These are phyloP conservation scores for Sebastes kiyomatsui DNA, from an alignment of 2,797 vertebrate genomes.

Conservation along the genomic window DNA sequence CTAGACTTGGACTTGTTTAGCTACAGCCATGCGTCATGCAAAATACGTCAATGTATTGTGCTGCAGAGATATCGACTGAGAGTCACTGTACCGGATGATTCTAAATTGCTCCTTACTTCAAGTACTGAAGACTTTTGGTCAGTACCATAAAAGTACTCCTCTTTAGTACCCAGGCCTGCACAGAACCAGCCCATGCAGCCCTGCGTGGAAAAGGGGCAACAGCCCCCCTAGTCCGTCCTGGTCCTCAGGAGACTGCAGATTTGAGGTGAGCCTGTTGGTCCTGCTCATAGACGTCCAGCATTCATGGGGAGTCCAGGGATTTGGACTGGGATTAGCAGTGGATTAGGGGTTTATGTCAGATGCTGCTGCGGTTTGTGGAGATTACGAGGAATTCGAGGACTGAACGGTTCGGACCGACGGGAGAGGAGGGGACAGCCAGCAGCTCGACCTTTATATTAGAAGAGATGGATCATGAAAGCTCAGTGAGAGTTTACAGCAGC, in stretches of 20 bases:
- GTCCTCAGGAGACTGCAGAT: constrained; percentile 11
- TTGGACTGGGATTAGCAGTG: constrained; percentile 74
- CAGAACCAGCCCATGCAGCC: neutral
- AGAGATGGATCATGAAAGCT: constrained; percentile 10
- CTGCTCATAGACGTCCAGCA: constrained; percentile 17
- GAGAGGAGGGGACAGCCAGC: neutral
- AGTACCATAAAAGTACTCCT: neutral
- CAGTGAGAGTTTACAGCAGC: neutral
- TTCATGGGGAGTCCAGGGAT: constrained; percentile 65
- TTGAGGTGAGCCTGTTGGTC: constrained; percentile 12
- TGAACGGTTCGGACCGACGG: constrained; percentile 15
- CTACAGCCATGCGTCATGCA: too few species aligned
- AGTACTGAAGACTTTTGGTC: neutral
- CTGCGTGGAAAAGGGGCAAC: neutral
- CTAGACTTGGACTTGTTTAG: too few species aligned
- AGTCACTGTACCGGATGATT: neutral
- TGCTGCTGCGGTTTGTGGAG: constrained; percentile 74
- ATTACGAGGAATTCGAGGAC: constrained; percentile 78
- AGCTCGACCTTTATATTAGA: neutral
- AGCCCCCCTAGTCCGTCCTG: neutral
- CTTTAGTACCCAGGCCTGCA: neutral
- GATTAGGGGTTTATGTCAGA: constrained; percentile 81
- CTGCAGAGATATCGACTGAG: too few species aligned
- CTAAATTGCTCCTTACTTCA: neutral
- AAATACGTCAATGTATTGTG: too few species aligned